Evolutionary conservation across 2,797 vertebrate genomes (phyloP).

Genomic region (Coregonus ussuriensis): DNA sequence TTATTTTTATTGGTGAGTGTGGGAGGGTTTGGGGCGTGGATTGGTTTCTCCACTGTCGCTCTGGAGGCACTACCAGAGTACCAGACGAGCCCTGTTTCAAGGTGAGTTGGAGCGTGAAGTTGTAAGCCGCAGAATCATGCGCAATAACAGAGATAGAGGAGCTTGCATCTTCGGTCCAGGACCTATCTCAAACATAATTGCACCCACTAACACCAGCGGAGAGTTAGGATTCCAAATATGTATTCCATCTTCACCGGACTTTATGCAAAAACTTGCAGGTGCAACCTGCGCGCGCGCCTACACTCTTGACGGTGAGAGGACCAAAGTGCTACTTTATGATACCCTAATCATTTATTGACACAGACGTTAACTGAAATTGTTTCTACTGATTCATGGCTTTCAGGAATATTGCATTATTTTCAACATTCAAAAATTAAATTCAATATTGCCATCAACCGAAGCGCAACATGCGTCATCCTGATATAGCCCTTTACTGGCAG

Average conservation of each 20-base stretch:
- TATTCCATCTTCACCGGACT: neutral
- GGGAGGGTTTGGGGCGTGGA: slow-evolving; percentile 53
- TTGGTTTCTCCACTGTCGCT: slow-evolving; percentile 74
- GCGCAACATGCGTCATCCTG: neutral
- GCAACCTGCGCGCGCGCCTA: neutral
- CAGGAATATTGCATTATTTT: neutral
- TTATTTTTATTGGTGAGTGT: slow-evolving; percentile 53
- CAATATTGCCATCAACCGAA: neutral
- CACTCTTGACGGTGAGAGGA: neutral
- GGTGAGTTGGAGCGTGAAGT: slow-evolving; percentile 90
- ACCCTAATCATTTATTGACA: neutral
- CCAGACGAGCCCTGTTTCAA: slow-evolving; percentile 78
- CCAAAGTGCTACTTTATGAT: neutral
- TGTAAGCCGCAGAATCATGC: slow-evolving; percentile 95
- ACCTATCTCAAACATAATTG: neutral
- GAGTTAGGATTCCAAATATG: neutral
- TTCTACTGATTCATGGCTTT: neutral
- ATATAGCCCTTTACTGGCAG: neutral
- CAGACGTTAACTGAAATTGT: neutral
- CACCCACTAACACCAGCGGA: neutral
- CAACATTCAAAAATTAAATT: neutral
- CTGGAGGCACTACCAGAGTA: slow-evolving; percentile 9
- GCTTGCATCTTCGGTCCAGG: neutral
- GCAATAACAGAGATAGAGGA: slow-evolving; percentile 79
- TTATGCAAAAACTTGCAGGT: neutral